Evolutionary conservation across 2,113 vertebrate species (phyloP).

Genomic region (Nanorana parkeri): DNA sequence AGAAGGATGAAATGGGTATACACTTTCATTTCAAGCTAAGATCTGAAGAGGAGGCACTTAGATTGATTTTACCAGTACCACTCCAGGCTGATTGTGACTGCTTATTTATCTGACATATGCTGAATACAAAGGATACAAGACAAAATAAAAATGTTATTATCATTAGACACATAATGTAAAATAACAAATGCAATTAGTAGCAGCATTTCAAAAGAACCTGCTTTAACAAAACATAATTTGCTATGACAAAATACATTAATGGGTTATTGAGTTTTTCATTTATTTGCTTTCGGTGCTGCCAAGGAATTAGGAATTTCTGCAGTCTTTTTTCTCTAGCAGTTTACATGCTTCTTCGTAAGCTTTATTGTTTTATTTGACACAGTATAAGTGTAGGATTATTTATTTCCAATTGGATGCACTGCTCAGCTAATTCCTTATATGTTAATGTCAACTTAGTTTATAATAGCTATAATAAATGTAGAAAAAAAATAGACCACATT

Average conservation of each 20-base stretch:
- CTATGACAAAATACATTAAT: conserved; percentile 25
- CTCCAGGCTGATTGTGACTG: no score
- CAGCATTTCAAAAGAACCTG: neutral
- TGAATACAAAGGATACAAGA: neutral
- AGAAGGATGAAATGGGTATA: no score
- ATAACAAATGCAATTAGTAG: neutral
- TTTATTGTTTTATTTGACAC: conserved; percentile 32
- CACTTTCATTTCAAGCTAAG: no score
- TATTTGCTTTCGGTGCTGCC: conserved; percentile 3
- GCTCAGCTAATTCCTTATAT: neutral
- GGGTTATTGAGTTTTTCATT: conserved; percentile 16
- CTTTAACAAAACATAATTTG: conserved; percentile 18
- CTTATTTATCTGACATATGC: neutral
- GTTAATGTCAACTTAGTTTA: conserved; percentile 46
- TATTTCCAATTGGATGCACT: conserved; percentile 55
- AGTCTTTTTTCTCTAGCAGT: conserved; percentile 36
- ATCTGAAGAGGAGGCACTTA: no score
- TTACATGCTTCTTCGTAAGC: conserved; percentile 55
- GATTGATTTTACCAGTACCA: no score
- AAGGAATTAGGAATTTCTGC: conserved; percentile 27
- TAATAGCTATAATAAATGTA: conserved; percentile 3
- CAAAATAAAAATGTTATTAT: neutral
- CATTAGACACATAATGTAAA: neutral
- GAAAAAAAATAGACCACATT: conserved; percentile 1
- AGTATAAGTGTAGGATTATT: conserved; percentile 53